Evolutionary conservation across 2,888 invertebrate genomes (phyloP).

Genomic region (Heteropelma amictum): DNA sequence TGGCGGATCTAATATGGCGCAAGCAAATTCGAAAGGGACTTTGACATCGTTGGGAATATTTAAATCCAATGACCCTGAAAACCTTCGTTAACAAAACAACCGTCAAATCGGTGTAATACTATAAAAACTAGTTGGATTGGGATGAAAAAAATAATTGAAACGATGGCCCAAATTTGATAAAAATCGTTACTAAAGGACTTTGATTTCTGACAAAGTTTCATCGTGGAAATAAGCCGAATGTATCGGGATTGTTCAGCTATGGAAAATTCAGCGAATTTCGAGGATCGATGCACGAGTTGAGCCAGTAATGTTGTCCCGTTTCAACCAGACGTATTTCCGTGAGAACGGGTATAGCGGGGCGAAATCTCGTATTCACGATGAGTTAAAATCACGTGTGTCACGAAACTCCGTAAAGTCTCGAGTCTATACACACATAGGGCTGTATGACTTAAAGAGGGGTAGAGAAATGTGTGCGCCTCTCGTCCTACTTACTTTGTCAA

Average conservation of each 20-base stretch:
- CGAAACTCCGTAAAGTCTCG: background rate
- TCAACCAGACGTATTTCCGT: no score
- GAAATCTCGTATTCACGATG: background rate
- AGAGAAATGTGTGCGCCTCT: constrained; percentile 28
- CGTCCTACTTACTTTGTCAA: constrained; percentile 66
- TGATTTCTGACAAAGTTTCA: constrained; percentile 31
- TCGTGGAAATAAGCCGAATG: background rate
- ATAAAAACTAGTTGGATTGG: no score
- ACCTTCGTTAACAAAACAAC: no score
- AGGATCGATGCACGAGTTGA: no score
- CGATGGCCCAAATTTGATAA: constrained; percentile 11
- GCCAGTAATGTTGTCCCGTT: no score
- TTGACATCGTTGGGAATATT: no score
- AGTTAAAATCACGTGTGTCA: background rate
- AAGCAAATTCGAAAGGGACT: no score
- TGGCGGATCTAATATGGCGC: no score
- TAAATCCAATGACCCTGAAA: no score
- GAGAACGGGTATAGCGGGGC: background rate
- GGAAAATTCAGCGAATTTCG: background rate
- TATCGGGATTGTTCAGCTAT: background rate
- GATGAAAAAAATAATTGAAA: background rate
- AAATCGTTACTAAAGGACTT: constrained; percentile 19
- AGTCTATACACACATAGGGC: background rate
- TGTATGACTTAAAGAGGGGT: background rate
- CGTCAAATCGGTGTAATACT: no score